Base-by-base conservation (phyloP, 1,140 invertebrate species). In the Lithobius niger region DNA sequence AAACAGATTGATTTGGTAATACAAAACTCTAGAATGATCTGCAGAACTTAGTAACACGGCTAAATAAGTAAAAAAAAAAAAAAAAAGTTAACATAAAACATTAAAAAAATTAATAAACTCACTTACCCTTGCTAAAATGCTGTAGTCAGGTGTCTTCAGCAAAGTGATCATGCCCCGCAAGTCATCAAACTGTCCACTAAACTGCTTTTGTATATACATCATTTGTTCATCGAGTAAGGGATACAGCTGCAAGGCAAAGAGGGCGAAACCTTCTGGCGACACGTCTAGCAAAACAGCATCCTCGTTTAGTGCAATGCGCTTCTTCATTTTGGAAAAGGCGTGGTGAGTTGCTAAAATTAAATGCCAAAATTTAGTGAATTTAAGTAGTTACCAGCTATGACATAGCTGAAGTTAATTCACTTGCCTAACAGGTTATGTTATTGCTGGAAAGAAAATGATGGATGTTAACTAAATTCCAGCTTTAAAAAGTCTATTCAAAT, bases 111-210 rank as follows among this genome's bases (percentile, higher is more conserved):
- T 52, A 61, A 61, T 28, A 61, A 42, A 2, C 57, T 59, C 16
- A 62, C 59, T 21, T 59, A 52, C 3, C 45, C 25, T 13, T 57
- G n/a, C n/a, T n/a, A n/a, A n/a, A n/a, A n/a, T n/a, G n/a, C n/a
- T n/a, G 51, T 36, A 63, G 54, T 49, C 53, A 22, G 13, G 27
- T 26, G 18, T 43, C n/a, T n/a, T 31, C 40, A 62, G 19, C 10
- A 50, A 48, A n/a, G 62, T 49, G 1, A 65, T 27, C 0, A 57
- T 58, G 13, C n/a, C 57, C 47, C 64, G 27, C 54, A 65, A 61
- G 47, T 65, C 64, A 4, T 43, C 21, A 56, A 65, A 65, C 18
- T 40, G 40, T 28, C 54, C 60, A 21, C 28, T 52, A 3, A 45
- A 57, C 27, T 31, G 52, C 2, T 27, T 27, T 27, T 48, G 16